Evolutionary conservation across 2,888 invertebrate species (phyloP).

Genomic region (Melipona beecheii): DNA sequence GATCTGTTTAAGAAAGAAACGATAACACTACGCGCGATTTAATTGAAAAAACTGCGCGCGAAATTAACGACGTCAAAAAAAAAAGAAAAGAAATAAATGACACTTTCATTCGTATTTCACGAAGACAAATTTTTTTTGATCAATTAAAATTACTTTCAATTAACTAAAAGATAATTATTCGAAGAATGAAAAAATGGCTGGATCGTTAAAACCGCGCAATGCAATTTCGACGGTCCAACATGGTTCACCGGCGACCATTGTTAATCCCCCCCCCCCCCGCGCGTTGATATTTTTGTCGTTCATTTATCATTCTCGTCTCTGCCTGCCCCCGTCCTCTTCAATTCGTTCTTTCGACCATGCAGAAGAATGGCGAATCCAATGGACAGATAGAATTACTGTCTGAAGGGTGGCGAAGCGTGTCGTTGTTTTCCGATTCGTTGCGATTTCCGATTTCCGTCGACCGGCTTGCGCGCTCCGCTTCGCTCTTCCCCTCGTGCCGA

Average conservation of each 20-base stretch:
- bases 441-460: conserved; percentile 57
- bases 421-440: conserved; percentile 60
- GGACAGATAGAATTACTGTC: conserved; percentile 38
- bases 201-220: no score
- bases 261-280: not conserved
- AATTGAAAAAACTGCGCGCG: not conserved
- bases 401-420: conserved; percentile 37
- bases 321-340: not conserved
- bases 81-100: no score
- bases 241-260: not conserved
- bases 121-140: no score
- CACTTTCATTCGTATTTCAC: no score
- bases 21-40: not conserved
- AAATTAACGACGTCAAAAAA: no score
- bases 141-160: no score
- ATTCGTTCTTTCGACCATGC: not conserved
- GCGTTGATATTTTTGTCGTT: not conserved
- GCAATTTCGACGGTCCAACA: no score
- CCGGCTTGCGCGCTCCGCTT: not conserved
- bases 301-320: not conserved
- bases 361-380: conserved; percentile 22
- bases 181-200: no score
- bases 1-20: not conserved
- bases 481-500: not conserved
- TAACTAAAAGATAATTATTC: no score